Conservation (phyloP, 2,797 vertebrate genomes). For the Epinephelus awoara region DNA sequence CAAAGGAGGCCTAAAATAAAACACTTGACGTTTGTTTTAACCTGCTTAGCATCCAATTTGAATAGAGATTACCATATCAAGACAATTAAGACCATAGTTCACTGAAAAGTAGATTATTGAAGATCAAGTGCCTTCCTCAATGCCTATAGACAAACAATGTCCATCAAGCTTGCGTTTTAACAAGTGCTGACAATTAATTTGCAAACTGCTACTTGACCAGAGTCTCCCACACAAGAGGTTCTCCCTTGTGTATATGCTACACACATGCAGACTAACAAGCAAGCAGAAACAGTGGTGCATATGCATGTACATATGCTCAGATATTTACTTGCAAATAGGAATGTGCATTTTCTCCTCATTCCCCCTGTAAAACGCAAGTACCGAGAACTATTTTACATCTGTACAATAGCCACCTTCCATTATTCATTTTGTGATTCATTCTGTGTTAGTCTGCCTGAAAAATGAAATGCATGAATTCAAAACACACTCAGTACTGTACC, state of each 20-base stretch:
- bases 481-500: conserved; percentile 70
- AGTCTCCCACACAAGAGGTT: conserved; percentile 1
- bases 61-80: conserved; percentile 57
- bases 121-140: conserved; percentile 43
- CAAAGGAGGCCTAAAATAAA: conserved; percentile 23
- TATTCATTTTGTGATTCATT: conserved; percentile 69
- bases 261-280: conserved; percentile 10
- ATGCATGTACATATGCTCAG: conserved; percentile 19
- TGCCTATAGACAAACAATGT: conserved; percentile 39
- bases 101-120: conserved; percentile 45
- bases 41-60: conserved; percentile 39
- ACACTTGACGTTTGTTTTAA: conserved; percentile 16
- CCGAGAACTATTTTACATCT: conserved; percentile 51
- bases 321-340: conserved; percentile 30
- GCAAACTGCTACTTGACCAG: conserved; percentile 40
- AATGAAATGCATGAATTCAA: conserved; percentile 77
- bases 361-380: conserved; percentile 20
- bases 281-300: not conserved
- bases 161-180: conserved; percentile 31
- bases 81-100: conserved; percentile 41
- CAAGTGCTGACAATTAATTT: conserved; percentile 40
- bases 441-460: conserved; percentile 62
- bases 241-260: conserved; percentile 22
- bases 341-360: conserved; percentile 1
- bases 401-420: conserved; percentile 59